These are phyloP conservation scores for Nesoenas mayeri DNA, from an alignment of 2,113 vertebrate genomes.

Conservation along the genomic window DNA sequence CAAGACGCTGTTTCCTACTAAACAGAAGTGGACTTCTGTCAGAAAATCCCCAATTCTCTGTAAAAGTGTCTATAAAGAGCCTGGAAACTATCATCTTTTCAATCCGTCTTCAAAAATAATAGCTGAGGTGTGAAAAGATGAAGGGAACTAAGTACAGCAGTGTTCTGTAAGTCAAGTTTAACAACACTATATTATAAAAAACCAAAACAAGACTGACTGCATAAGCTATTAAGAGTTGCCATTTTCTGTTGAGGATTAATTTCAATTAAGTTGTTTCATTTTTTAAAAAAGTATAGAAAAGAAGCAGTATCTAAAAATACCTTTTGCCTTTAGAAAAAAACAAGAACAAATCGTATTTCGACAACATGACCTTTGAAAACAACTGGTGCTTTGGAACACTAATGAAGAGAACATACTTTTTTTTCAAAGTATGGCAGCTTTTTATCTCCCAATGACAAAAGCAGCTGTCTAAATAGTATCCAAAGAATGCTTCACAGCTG, in stretches of 20 bases:
- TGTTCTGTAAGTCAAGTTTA: slow-evolving; percentile 58
- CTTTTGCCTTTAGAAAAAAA: slow-evolving; percentile 17
- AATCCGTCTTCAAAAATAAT: slow-evolving; percentile 32
- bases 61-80: neutral
- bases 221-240: slow-evolving; percentile 23
- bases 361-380: neutral
- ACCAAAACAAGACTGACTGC: slow-evolving; percentile 30
- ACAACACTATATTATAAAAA: slow-evolving; percentile 6
- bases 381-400: neutral
- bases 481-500: neutral
- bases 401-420: neutral
- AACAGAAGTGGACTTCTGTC: neutral
- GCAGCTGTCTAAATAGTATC: neutral
- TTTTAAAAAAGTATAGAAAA: neutral
- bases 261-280: neutral
- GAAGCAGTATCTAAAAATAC: neutral
- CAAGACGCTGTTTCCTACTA: neutral
- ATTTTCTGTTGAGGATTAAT: neutral
- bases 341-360: neutral
- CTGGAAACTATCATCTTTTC: slow-evolving; percentile 18
- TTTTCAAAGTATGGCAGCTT: slow-evolving; percentile 13
- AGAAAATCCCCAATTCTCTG: slow-evolving; percentile 40
- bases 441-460: slow-evolving; percentile 32
- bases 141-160: slow-evolving; percentile 58
- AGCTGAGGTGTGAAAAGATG: slow-evolving; percentile 20